Evolutionary conservation across 1,140 invertebrate genomes (phyloP), one percentile per base, ranked within the genome.

Genomic region (Musca vetustissima): DNA sequence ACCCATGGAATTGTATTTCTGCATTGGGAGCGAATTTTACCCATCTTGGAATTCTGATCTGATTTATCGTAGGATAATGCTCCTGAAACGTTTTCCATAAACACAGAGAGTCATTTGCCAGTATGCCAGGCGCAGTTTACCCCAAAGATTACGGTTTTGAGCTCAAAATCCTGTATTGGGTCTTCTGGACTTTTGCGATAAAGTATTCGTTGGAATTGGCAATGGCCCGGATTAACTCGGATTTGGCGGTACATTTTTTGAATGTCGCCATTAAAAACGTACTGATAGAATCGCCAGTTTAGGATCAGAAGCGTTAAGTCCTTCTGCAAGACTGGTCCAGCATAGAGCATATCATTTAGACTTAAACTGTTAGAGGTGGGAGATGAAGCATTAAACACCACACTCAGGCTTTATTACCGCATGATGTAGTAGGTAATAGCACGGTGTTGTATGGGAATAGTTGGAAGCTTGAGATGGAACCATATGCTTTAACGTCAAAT

Each of bases 1-100:
- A 84, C 15, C 74, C 78, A 67, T 75, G 73, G 7, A 75, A 22
- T 53, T 70, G 36, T 4, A 66, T n/a, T 21, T 70, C 53, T 15
- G 32, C 13, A 22, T 68, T 70, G 69, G 21, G 71, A 59, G 70
- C 64, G 70, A 52, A n/a, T 8, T 52, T n/a, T 17, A n/a, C 19
- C 49, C 49, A 52, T 9, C 21, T 52, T 17, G 15, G 21, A 52
- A n/a, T 19, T 21, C 13, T 21, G 14, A 55, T 52, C 17, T 19
- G 9, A 19, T 17, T 52, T 21, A 17, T 8, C 9, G 9, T 19
- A 9, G n/a, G 49, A 21, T 19, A 52, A 19, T 52, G 49, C n/a
- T 9, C 21, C 17, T 19, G 49, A n/a, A 15, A 21, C 15, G 17
- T 17, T 19, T 19, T n/a, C 25, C 25, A 6, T 15, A 13, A 22